Evolutionary conservation across 2,888 invertebrate species (phyloP).

Genomic region (Anoplius nigerrimus): DNA sequence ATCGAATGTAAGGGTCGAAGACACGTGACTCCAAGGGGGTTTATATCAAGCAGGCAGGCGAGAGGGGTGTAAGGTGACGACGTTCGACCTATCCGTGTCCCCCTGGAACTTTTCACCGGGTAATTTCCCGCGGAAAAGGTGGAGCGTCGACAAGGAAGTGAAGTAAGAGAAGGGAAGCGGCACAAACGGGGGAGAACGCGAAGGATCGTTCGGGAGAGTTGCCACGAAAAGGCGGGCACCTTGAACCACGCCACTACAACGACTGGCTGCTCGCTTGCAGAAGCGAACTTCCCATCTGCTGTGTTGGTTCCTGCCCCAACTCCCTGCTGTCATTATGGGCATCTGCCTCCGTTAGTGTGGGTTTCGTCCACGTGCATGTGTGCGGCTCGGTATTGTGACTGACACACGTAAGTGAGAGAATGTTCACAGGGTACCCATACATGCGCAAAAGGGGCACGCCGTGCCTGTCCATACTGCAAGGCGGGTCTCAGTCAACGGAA

Average conservation of each 20-base stretch:
- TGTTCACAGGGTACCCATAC: neutral
- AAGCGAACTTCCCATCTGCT: constrained; percentile 64
- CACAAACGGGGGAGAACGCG: constrained; percentile 17
- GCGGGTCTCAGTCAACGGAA: no score
- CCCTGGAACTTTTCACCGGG: no score
- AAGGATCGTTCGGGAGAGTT: constrained; percentile 41
- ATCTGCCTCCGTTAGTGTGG: constrained; percentile 33
- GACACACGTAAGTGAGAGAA: neutral
- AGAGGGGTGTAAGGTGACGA: no score
- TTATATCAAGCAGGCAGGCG: neutral
- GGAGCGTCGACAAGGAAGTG: constrained; percentile 12
- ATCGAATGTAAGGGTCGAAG: neutral
- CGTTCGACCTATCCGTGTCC: no score
- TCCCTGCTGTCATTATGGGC: constrained; percentile 53
- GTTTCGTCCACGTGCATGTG: constrained; percentile 2
- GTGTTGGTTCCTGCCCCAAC: constrained; percentile 59
- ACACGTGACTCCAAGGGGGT: neutral
- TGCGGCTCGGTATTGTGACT: constrained; percentile 4
- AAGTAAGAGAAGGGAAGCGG: constrained; percentile 8
- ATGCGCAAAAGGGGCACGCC: neutral
- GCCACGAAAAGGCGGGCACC: constrained; percentile 63
- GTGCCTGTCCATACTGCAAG: neutral
- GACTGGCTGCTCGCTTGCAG: constrained; percentile 66
- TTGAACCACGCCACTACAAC: constrained; percentile 68
- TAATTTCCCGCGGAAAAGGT: constrained; percentile 1